phyloP scores from a whole-genome alignment of 2,888 invertebrate species.

The Polymixis lichenea region DNA sequence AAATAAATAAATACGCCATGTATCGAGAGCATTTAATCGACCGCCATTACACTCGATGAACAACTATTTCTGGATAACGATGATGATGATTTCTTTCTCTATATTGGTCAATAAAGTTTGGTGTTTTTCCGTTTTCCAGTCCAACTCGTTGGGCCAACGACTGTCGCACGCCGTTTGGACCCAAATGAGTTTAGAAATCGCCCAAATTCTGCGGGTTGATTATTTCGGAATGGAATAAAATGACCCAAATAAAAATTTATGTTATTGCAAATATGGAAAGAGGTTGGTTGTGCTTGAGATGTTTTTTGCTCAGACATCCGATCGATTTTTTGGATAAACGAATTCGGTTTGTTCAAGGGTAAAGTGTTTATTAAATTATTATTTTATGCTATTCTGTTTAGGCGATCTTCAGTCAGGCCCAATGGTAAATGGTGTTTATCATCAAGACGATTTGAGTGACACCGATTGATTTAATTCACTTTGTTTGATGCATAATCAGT shows the following conservation, averaged over 20 bases:
- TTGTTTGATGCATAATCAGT: background rate
- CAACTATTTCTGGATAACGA: slow-evolving; percentile 51
- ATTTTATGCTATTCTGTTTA: background rate
- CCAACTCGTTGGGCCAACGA: slow-evolving; percentile 44
- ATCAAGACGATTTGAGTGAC: slow-evolving; percentile 1
- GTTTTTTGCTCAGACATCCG: slow-evolving; percentile 31
- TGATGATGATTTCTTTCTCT: slow-evolving; percentile 54
- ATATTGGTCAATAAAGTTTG: slow-evolving; percentile 61
- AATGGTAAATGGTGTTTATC: slow-evolving; percentile 8
- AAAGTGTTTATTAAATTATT: background rate
- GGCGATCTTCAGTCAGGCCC: background rate
- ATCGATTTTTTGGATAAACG: slow-evolving; percentile 32
- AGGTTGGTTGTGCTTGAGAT: slow-evolving; percentile 43
- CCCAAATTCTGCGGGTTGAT: slow-evolving; percentile 64
- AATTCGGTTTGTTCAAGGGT: slow-evolving; percentile 30
- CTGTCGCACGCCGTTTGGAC: slow-evolving; percentile 60
- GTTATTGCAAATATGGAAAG: slow-evolving; percentile 63
- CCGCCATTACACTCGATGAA: slow-evolving; percentile 38
- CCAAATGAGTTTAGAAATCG: slow-evolving; percentile 67
- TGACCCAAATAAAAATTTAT: slow-evolving; percentile 63
- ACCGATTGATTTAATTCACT: background rate
- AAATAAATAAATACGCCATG: slow-evolving; percentile 17
- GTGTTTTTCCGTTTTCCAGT: slow-evolving; percentile 46
- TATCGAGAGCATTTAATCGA: slow-evolving; percentile 20
- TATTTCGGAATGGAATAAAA: slow-evolving; percentile 63